Percentiles rank a stretch among this genome's conserved stretches.
phyloP scores from a whole-genome alignment of 1,140 invertebrate species.

The Ectropis grisescens region DNA sequence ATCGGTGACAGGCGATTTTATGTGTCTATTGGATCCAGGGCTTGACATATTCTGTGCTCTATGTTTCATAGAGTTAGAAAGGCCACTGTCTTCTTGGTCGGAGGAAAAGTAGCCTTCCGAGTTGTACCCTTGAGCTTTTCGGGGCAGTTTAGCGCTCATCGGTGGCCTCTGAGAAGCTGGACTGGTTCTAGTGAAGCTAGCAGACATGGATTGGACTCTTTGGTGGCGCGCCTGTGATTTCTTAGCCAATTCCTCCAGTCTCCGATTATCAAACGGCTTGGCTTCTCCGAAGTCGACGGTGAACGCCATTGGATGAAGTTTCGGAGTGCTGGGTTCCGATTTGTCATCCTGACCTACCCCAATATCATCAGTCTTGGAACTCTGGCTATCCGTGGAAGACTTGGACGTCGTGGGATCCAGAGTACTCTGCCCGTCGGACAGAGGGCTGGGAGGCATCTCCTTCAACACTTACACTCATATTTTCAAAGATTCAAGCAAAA shows the following conservation, averaged over 20 bases:
- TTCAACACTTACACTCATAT: slow-evolving; percentile 65
- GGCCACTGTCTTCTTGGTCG: slow-evolving; percentile 73
- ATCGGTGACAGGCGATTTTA: slow-evolving; percentile 43
- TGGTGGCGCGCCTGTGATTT: slow-evolving; percentile 78
- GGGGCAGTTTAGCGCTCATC: slow-evolving; percentile 70
- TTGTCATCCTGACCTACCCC: slow-evolving; percentile 38
- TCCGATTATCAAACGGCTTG: slow-evolving; percentile 72
- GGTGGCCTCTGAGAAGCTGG: slow-evolving; percentile 66
- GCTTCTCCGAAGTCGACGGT: slow-evolving; percentile 78
- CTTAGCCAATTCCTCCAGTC: slow-evolving; percentile 76
- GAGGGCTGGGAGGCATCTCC: slow-evolving; percentile 50
- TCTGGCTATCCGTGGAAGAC: slow-evolving; percentile 24
- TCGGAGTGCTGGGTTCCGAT: slow-evolving; percentile 46
- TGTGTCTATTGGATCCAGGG: slow-evolving; percentile 33
- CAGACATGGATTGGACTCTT: slow-evolving; percentile 78
- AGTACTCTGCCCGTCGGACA: slow-evolving; percentile 46
- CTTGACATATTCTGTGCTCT: slow-evolving; percentile 29
- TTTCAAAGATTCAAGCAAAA: slow-evolving; percentile 53
- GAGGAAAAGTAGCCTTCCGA: slow-evolving; percentile 80
- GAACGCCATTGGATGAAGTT: slow-evolving; percentile 71
- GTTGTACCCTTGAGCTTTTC: slow-evolving; percentile 74
- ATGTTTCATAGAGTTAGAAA: slow-evolving; percentile 52
- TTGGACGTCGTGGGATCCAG: slow-evolving; percentile 32
- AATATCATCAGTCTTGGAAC: slow-evolving; percentile 34
- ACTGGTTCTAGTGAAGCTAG: slow-evolving; percentile 36